phyloP scores from a whole-genome alignment of 2,113 vertebrate genomes.

The Epinephelus lanceolatus region DNA sequence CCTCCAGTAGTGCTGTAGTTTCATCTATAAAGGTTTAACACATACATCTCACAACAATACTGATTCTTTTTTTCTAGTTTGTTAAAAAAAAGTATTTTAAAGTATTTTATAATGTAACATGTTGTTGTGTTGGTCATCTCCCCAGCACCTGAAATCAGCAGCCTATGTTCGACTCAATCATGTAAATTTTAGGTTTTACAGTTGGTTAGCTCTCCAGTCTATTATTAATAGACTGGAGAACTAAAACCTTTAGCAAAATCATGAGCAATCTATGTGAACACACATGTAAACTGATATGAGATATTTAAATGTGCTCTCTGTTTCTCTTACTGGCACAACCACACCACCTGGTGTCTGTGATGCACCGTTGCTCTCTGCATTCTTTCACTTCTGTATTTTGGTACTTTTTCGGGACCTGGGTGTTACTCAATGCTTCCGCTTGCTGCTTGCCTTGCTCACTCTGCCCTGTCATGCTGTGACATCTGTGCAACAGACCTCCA shows the following conservation, averaged over 20 bases:
- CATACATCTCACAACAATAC: neutral
- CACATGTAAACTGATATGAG: slow-evolving; percentile 50
- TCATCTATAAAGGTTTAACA: neutral
- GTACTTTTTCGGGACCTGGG: slow-evolving; percentile 47
- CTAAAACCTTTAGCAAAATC: slow-evolving; percentile 39
- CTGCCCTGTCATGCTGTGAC: slow-evolving; percentile 56
- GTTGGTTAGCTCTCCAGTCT: slow-evolving; percentile 1
- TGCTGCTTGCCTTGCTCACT: slow-evolving; percentile 61
- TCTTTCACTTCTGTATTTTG: slow-evolving; percentile 80
- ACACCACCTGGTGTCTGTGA: slow-evolving; percentile 60
- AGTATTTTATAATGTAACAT: neutral
- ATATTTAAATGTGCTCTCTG: slow-evolving; percentile 59
- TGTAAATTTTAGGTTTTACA: slow-evolving; percentile 39
- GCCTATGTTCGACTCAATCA: slow-evolving; percentile 8
- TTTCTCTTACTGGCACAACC: slow-evolving; percentile 59
- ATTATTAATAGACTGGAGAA: slow-evolving; percentile 22
- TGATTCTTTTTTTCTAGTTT: neutral
- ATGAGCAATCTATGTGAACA: slow-evolving; percentile 8
- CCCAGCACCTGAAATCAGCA: slow-evolving; percentile 45
- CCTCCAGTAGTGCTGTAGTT: neutral
- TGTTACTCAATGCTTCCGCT: slow-evolving; percentile 65
- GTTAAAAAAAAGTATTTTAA: too few relatives aligned
- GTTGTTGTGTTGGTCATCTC: neutral
- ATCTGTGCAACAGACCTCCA: slow-evolving; percentile 54
- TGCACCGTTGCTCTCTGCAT: slow-evolving; percentile 53